Evolutionary conservation across 2,113 vertebrate genomes (phyloP), one percentile per base, ranked within the genome.

Genomic region (Arvicanthis niloticus): DNA sequence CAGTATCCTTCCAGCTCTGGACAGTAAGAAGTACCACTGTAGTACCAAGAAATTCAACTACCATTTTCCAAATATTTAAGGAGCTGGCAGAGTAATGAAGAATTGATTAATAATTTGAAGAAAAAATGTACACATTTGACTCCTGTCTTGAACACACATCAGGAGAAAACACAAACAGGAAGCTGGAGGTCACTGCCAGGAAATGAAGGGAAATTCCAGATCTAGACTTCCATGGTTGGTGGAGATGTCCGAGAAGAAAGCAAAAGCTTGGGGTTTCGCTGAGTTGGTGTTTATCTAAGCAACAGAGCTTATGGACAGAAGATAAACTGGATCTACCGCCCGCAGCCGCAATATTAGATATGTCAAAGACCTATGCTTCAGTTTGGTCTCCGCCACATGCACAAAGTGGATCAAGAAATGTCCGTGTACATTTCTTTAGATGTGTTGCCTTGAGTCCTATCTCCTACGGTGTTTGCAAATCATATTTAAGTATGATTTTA

Each of bases 31-130:
- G 92, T 98, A 98, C 97, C 99, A 98, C 98, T 99, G 95, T 98
- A 99, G 99, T 95, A 97, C 99, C 87, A 99, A 98, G 97, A 99
- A 99, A 97, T 98, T 99, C 73, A 99, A 99, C 98, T 99, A 99
- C 89, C 99, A 98, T 84, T 99, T 99, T 8, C 99, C 99, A 7
- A 99, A 99, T 98, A 99, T 99, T 98, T 99, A 98, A 98, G 72
- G 13, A 19, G 91, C 34, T 16, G n/a, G 45, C 48, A 90, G 67
- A 75, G 58, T 9, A 70, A 31, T 56, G 62, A 95, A 58, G 88
- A 97, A 17, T 58, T 68, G 6, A 56, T 77, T 40, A 56, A 60
- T 92, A 53, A 84, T 80, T 93, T 91, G 45, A 31, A 96, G 51
- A 37, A 94, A 40, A 62, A 56, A 72, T 31, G 9, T 73, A 56